Conservation (phyloP, 2,113 vertebrate genomes). For the Eulemur macaco region DNA sequence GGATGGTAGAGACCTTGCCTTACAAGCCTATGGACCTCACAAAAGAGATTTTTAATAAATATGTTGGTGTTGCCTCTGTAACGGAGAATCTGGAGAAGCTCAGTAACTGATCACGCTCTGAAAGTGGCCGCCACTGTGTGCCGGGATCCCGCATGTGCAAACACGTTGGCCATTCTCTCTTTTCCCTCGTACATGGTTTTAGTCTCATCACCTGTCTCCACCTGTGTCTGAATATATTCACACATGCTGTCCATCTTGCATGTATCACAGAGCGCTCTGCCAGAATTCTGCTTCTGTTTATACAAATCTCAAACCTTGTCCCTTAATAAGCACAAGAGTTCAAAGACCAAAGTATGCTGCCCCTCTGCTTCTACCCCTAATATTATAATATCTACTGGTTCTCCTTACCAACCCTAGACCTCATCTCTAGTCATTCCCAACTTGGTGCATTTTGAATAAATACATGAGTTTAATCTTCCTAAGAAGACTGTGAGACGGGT, state of each 20-base stretch:
- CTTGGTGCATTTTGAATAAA: neutral
- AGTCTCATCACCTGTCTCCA: rapidly evolving
- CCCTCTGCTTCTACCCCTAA: no score
- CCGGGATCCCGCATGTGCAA: rapidly evolving
- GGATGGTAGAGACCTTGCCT: neutral
- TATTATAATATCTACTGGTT: rapidly evolving
- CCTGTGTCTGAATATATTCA: rapidly evolving
- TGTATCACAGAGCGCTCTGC: rapidly evolving
- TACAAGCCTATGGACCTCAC: neutral
- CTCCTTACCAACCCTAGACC: neutral
- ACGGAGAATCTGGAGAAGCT: neutral
- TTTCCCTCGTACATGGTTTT: rapidly evolving
- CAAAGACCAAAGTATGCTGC: rapidly evolving
- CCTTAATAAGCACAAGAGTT: neutral
- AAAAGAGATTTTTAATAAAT: neutral
- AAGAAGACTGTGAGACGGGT: neutral
- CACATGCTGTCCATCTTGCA: rapidly evolving
- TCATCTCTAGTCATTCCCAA: no score
- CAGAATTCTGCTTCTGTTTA: rapidly evolving
- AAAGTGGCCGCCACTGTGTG: rapidly evolving
- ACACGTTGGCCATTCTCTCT: rapidly evolving
- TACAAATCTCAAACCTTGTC: no score
- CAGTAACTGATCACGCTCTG: rapidly evolving
- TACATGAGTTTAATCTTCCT: neutral
- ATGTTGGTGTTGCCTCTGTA: rapidly evolving